Percentiles rank a stretch among this genome's conserved stretches.
phyloP scores from a whole-genome alignment of 2,113 vertebrate genomes.

The Falco punctatus region DNA sequence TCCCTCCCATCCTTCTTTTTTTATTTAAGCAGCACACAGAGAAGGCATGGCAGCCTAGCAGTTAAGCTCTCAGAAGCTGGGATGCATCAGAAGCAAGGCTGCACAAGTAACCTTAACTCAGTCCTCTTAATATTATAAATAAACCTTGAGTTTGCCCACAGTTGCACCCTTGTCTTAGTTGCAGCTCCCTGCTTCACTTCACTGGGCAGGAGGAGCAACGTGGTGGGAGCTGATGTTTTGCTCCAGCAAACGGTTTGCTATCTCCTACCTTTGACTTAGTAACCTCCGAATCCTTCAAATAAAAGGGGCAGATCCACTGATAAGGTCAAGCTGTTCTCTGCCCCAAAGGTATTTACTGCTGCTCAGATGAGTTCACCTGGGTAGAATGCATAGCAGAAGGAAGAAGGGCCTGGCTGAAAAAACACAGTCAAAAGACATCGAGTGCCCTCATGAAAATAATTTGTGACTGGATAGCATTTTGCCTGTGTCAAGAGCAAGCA shows the following conservation, averaged over 20 bases:
- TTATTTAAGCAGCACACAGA: not conserved
- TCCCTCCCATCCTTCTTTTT: not conserved
- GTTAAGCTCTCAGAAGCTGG: not conserved
- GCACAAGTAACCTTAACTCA: not conserved
- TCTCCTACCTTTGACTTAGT: not conserved
- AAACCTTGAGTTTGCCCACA: not conserved
- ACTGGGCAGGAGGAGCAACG: rapidly evolving
- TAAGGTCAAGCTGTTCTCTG: slow-evolving; percentile 16
- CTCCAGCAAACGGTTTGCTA: not conserved
- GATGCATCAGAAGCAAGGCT: not conserved
- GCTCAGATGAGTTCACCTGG: slow-evolving; percentile 11
- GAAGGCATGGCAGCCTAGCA: not conserved
- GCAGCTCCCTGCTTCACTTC: not conserved
- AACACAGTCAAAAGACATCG: not conserved
- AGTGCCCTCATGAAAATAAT: not conserved
- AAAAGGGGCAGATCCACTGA: not conserved
- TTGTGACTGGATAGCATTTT: not conserved
- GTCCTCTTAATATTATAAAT: not conserved
- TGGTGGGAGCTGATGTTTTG: not conserved
- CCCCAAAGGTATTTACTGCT: not conserved
- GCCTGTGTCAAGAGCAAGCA: not conserved
- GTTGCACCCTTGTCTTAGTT: not conserved
- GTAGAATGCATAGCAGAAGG: not conserved
- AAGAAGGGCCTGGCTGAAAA: not conserved
- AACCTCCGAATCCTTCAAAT: not conserved